phyloP scores from a whole-genome alignment of 2,113 vertebrate genomes.

The Colistium nudipinnis region DNA sequence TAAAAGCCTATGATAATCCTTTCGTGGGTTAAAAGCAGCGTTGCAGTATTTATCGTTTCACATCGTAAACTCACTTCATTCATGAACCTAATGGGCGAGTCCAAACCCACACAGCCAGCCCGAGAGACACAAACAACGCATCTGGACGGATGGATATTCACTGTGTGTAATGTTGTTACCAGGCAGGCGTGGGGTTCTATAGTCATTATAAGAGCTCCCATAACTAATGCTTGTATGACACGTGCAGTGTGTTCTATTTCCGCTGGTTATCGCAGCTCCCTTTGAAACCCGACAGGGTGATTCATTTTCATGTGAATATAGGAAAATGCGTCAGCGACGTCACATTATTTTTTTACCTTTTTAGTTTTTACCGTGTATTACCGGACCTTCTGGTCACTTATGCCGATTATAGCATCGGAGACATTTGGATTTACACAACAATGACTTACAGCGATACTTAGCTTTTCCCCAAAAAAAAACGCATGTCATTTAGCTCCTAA shows the following conservation, averaged over 20 bases:
- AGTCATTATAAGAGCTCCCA: conserved; percentile 23
- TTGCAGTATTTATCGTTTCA: not conserved
- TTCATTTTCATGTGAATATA: conserved; percentile 4
- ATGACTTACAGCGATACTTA: too few species aligned
- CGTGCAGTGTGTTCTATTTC: conserved; percentile 30
- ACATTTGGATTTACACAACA: too few species aligned
- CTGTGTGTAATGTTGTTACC: not conserved
- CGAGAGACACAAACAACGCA: not conserved
- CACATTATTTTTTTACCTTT: not conserved
- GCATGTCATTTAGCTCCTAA: too few species aligned
- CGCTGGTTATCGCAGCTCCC: conserved; percentile 16
- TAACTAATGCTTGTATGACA: conserved; percentile 48
- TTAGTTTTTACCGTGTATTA: not conserved
- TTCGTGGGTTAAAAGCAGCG: not conserved
- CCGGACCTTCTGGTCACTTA: too few species aligned
- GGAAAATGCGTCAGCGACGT: not conserved
- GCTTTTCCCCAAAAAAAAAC: too few species aligned
- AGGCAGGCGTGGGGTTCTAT: conserved; percentile 11
- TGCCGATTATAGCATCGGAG: too few species aligned
- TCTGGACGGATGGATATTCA: not conserved
- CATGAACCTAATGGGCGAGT: not conserved
- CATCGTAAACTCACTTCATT: not conserved
- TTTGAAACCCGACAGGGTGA: not conserved
- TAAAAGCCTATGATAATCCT: not conserved
- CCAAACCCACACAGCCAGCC: not conserved